A percentile compares a stretch with the other conserved stretches of the same genome.
Conservation (phyloP, 2,797 vertebrate species). For the Glyptemys insculpta region DNA sequence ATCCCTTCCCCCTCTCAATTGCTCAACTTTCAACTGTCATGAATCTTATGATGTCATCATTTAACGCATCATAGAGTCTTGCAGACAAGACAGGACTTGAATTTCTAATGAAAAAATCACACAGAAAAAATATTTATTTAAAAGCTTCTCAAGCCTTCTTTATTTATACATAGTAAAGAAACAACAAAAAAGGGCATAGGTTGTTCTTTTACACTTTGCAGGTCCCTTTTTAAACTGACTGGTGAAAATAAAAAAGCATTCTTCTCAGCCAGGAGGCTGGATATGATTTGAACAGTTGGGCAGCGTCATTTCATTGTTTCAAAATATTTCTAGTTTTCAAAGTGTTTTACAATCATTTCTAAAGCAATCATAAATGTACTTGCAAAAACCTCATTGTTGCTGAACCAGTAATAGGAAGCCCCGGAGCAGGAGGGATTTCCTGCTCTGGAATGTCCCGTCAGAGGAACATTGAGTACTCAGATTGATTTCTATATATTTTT, state of each 20-base stretch:
- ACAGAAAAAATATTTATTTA: not conserved
- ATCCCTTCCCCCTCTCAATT: not conserved
- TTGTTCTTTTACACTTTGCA: not conserved
- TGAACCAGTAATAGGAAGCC: not conserved
- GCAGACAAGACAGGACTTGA: not conserved
- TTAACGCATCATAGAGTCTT: not conserved
- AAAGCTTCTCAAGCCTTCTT: not conserved
- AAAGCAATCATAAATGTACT: not conserved
- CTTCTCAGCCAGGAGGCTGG: conserved; percentile 6
- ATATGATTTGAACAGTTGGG: conserved; percentile 3
- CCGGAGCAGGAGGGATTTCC: not conserved
- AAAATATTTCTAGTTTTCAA: not conserved
- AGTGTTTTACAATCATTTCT: not conserved
- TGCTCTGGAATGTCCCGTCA: not conserved
- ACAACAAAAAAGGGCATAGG: not conserved
- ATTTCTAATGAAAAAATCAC: not conserved
- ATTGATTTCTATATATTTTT: not conserved
- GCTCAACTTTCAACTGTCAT: conserved; percentile 22
- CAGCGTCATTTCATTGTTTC: not conserved
- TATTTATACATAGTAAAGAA: not conserved
- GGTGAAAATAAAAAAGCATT: not conserved
- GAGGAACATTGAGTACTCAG: not conserved
- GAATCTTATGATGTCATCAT: conserved; percentile 8
- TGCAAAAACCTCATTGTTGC: not conserved
- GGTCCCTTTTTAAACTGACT: not conserved